Evolutionary conservation across 1,140 invertebrate species (phyloP).

Genomic region (Megathymus violae): DNA sequence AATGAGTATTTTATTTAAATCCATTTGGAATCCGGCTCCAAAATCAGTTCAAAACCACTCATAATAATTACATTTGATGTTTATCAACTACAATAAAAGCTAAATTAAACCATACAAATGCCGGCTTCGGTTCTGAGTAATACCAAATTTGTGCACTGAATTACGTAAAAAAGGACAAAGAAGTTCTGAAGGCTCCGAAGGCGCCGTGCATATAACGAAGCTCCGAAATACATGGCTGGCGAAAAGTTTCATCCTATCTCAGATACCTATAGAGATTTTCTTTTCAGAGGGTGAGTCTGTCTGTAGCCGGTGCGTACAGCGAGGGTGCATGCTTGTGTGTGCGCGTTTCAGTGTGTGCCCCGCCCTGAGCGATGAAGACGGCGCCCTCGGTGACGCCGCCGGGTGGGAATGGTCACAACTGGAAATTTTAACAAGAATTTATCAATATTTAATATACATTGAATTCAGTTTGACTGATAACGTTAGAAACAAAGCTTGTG

Average conservation of each 20-base stretch:
- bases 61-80: no score
- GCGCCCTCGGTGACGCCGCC: constrained; percentile 62
- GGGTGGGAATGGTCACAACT: constrained; percentile 44
- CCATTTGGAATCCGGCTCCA: no score
- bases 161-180: background rate
- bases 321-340: constrained; percentile 33
- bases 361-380: constrained; percentile 62
- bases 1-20: no score
- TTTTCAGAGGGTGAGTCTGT: constrained; percentile 35
- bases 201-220: background rate
- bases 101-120: no score
- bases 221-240: background rate
- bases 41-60: no score
- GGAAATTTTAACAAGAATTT: constrained; percentile 32
- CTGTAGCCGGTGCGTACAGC: constrained; percentile 20
- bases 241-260: constrained; percentile 36
- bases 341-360: constrained; percentile 34
- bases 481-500: no score
- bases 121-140: no score
- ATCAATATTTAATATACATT: no score
- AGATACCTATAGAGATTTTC: constrained; percentile 39
- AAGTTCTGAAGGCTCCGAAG: no score
- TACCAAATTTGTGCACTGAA: no score
- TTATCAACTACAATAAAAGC: no score
- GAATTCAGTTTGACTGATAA: no score